Conservation (phyloP, 2,113 vertebrate genomes). For the Piaya cayana region DNA sequence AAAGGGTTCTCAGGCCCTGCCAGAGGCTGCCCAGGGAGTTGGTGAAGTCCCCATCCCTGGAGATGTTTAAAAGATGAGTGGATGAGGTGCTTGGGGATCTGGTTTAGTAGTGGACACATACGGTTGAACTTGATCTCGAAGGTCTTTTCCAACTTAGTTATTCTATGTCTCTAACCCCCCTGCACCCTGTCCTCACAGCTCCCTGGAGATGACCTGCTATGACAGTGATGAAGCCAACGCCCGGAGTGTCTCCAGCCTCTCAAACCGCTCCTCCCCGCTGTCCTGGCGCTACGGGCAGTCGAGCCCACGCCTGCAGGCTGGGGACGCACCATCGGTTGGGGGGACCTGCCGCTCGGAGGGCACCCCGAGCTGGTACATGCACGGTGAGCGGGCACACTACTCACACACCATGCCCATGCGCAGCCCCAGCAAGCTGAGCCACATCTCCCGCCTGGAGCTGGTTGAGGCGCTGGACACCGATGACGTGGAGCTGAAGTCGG, state of each 20-base stretch:
- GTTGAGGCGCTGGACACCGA: slow-evolving; percentile 84
- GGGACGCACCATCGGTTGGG: slow-evolving; percentile 89
- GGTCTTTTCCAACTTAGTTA: too few species aligned
- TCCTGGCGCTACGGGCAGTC: slow-evolving; percentile 95
- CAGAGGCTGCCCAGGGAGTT: too few species aligned
- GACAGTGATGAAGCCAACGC: slow-evolving; percentile 93
- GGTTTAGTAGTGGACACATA: too few species aligned
- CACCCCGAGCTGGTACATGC: slow-evolving; percentile 76
- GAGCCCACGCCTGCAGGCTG: slow-evolving; percentile 92
- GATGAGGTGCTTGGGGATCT: too few species aligned
- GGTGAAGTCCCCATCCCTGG: too few species aligned
- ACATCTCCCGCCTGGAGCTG: slow-evolving; percentile 87
- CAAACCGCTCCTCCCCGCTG: slow-evolving; percentile 92
- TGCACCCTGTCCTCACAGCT: slow-evolving; percentile 67
- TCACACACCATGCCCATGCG: slow-evolving; percentile 92
- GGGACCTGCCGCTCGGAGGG: slow-evolving; percentile 83
- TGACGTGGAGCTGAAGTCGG: slow-evolving; percentile 87
- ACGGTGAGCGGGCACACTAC: slow-evolving; percentile 83
- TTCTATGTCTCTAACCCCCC: too few species aligned
- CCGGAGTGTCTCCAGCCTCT: slow-evolving; percentile 89
- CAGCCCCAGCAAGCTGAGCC: slow-evolving; percentile 85
- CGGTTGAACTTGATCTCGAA: too few species aligned
- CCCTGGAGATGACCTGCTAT: slow-evolving; percentile 88
- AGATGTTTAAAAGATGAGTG: too few species aligned
- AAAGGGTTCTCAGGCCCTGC: too few species aligned